These are phyloP conservation scores for Zapornia atra DNA, from an alignment of 2,113 vertebrate genomes.

Conservation along the genomic window DNA sequence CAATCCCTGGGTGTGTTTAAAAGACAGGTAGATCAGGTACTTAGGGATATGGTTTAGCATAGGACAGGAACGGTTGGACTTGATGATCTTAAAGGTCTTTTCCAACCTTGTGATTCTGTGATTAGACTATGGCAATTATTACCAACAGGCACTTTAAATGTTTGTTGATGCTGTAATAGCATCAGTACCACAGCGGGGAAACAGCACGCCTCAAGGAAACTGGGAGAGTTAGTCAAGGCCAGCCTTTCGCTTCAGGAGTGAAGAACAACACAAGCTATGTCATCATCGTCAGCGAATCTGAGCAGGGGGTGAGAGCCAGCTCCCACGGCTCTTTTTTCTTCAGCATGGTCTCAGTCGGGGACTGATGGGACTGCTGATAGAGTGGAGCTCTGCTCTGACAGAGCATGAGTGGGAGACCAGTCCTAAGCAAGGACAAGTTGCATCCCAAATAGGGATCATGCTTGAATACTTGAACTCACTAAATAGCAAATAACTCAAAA, in stretches of 20 bases:
- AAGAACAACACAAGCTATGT: background rate
- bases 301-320: background rate
- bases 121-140: background rate
- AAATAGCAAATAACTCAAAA: background rate
- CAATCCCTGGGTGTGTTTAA: too few relatives aligned
- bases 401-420: background rate
- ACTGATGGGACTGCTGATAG: fast-evolving
- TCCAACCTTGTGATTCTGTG: too few relatives aligned
- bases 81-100: too few relatives aligned
- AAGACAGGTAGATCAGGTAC: too few relatives aligned
- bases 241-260: too few relatives aligned
- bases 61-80: too few relatives aligned
- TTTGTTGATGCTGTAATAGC: background rate
- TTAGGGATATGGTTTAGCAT: too few relatives aligned
- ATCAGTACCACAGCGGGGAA: background rate
- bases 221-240: background rate
- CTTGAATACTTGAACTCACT: background rate
- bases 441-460: background rate
- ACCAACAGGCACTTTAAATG: background rate
- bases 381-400: background rate
- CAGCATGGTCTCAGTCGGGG: fast-evolving
- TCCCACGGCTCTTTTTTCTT: background rate
- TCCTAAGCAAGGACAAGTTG: background rate
- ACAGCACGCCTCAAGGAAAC: background rate
- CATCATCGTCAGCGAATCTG: fast-evolving